A percentile compares a stretch with the other conserved stretches of the same genome.
Conservation (phyloP, 2,888 invertebrate genomes). For the Apotomis betuletana region DNA sequence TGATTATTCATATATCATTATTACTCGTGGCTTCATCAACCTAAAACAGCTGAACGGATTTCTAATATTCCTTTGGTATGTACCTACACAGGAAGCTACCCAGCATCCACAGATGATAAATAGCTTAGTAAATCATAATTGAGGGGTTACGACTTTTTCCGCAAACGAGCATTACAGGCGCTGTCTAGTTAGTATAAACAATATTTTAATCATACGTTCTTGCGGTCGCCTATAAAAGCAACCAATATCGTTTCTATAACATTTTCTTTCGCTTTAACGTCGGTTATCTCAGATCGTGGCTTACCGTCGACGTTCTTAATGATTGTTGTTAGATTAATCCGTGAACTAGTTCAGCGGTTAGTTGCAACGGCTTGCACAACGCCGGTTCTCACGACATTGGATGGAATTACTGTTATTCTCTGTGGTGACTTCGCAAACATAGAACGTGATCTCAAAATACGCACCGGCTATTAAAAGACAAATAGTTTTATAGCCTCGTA, state of each 20-base stretch:
- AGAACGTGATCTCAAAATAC: constrained; percentile 56
- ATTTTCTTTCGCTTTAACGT: constrained; percentile 27
- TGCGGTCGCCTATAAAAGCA: not conserved
- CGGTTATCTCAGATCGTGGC: constrained; percentile 58
- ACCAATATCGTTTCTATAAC: constrained; percentile 5
- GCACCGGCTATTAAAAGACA: constrained; percentile 34
- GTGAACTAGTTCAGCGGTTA: constrained; percentile 74
- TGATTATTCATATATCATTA: no score
- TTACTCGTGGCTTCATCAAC: no score
- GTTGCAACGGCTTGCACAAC: constrained; percentile 67
- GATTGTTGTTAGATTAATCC: constrained; percentile 75
- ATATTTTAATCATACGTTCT: no score
- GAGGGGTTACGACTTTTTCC: no score
- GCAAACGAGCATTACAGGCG: no score
- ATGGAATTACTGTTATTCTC: constrained; percentile 75
- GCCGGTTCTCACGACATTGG: constrained; percentile 79
- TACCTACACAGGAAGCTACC: no score
- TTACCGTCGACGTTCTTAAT: constrained; percentile 65
- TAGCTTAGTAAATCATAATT: no score
- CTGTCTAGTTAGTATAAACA: no score
- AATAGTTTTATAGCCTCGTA: constrained; percentile 37
- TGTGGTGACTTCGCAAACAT: constrained; percentile 49
- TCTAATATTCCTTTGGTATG: no score
- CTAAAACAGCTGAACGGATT: no score
- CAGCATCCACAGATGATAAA: no score